Percentiles rank a stretch among this genome's conserved stretches.
Evolutionary conservation across 2,113 vertebrate genomes (phyloP).

Genomic region (Glaucomys volans): DNA sequence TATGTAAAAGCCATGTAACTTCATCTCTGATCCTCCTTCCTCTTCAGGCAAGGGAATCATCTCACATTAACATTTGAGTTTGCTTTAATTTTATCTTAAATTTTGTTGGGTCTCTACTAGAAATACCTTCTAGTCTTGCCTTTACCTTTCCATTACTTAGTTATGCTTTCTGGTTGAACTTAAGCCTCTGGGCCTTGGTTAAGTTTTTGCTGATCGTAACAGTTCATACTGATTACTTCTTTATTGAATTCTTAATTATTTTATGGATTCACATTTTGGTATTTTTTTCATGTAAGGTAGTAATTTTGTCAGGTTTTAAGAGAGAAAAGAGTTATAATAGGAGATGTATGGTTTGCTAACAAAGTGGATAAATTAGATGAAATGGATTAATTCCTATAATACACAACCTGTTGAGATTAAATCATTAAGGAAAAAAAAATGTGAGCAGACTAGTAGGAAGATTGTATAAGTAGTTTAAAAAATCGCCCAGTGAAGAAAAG

Average conservation of each 20-base stretch:
- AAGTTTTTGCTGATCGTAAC: background rate
- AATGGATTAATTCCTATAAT: background rate
- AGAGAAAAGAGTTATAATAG: background rate
- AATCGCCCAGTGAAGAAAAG: background rate
- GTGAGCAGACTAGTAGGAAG: background rate
- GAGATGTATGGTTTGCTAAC: too few species aligned
- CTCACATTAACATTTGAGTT: background rate
- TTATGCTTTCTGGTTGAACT: background rate
- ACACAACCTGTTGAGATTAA: background rate
- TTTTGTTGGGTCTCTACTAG: background rate
- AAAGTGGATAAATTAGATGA: background rate
- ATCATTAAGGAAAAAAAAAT: background rate
- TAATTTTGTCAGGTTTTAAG: background rate
- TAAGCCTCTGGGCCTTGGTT: background rate
- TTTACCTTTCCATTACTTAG: conserved; percentile 9
- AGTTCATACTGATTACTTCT: background rate
- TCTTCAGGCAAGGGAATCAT: background rate
- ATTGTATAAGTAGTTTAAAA: background rate
- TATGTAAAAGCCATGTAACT: background rate
- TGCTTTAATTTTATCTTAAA: background rate
- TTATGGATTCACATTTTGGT: background rate
- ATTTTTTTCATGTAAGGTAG: background rate
- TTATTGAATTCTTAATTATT: conserved; percentile 21
- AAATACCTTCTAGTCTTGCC: background rate
- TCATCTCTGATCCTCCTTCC: background rate